phyloP scores from a whole-genome alignment of 2,113 vertebrate species.

The Neodon shergylaensis region DNA sequence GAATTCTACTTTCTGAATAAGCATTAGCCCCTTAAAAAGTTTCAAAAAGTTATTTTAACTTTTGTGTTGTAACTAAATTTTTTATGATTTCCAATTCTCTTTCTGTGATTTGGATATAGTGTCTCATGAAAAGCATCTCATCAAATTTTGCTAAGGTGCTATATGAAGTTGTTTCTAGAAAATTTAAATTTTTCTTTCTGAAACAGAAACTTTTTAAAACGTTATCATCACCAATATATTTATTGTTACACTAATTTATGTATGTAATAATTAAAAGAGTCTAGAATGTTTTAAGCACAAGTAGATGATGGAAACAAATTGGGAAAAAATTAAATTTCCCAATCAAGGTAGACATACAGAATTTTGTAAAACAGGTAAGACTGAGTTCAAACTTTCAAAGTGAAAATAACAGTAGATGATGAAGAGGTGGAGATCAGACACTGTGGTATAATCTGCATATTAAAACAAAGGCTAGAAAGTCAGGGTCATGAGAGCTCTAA shows the following conservation, averaged over 20 bases:
- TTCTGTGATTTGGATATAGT: background rate
- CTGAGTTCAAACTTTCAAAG: background rate
- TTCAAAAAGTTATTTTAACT: conserved; percentile 30
- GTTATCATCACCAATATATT: conserved; percentile 7
- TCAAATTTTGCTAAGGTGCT: background rate
- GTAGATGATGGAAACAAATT: background rate
- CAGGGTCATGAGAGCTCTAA: background rate
- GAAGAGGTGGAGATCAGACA: background rate
- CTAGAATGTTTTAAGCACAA: background rate
- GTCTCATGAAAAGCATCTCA: background rate
- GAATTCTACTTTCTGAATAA: conserved; percentile 28
- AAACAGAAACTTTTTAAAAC: background rate
- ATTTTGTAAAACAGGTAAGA: background rate
- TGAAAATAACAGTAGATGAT: background rate
- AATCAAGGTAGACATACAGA: background rate
- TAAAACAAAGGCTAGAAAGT: background rate
- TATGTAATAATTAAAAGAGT: background rate
- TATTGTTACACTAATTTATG: background rate
- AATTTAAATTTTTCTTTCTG: background rate
- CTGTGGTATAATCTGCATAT: background rate
- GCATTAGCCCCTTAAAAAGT: background rate
- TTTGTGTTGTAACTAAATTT: background rate
- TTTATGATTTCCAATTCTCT: background rate
- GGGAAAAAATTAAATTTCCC: background rate
- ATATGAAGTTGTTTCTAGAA: background rate